phyloP scores from a whole-genome alignment of 2,113 vertebrate species.

The Actinemys pallida region DNA sequence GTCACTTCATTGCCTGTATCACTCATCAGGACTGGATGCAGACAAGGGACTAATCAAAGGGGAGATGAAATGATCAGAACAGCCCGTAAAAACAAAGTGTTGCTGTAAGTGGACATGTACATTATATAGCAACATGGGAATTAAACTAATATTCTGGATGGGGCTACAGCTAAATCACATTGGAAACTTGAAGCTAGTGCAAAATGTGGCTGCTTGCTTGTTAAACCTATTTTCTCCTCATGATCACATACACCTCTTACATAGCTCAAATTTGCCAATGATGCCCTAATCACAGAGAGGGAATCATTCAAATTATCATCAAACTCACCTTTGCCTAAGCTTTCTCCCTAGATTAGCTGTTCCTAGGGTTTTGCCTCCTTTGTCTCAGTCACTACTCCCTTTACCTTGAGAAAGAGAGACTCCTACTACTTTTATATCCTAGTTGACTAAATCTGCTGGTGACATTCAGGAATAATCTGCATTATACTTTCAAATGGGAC shows the following conservation, averaged over 20 bases:
- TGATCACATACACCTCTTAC: neutral
- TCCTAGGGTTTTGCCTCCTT: neutral
- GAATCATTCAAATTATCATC: neutral
- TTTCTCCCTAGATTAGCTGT: neutral
- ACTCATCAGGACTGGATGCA: fast-evolving
- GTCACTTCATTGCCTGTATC: fast-evolving
- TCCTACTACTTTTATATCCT: neutral
- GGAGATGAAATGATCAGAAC: neutral
- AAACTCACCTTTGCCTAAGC: neutral
- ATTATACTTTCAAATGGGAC: neutral
- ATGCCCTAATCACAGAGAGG: neutral
- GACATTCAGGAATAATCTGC: fast-evolving
- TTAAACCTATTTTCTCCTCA: neutral
- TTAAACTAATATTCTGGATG: neutral
- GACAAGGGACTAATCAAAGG: fast-evolving
- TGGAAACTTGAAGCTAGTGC: neutral
- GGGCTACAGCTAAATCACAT: neutral
- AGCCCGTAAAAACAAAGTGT: fast-evolving
- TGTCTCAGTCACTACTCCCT: neutral
- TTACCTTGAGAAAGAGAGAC: neutral
- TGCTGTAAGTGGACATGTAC: neutral
- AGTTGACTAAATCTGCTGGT: neutral
- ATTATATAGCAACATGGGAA: neutral
- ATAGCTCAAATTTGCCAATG: neutral
- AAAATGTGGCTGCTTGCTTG: neutral